Conservation (phyloP, 2,797 vertebrate genomes). For the Sciurus carolinensis region DNA sequence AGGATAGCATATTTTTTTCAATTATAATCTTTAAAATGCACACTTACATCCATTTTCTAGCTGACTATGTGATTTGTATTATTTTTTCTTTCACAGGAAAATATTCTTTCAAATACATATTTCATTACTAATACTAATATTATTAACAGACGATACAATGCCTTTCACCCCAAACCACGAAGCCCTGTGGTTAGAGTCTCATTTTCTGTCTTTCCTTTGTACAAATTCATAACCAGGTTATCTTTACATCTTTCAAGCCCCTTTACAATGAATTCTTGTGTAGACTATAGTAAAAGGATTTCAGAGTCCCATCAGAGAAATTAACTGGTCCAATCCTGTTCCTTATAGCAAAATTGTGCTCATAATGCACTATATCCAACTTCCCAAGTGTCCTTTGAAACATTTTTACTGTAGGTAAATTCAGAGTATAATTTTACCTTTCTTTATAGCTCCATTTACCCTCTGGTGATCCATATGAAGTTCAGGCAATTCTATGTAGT, state of each 20-base stretch:
- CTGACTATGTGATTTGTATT: conserved; percentile 38
- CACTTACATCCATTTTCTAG: conserved; percentile 50
- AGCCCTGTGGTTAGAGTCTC: conserved; percentile 13
- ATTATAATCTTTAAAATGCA: conserved; percentile 76
- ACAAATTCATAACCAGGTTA: conserved; percentile 63
- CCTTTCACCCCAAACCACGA: conserved; percentile 6
- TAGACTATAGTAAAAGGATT: conserved; percentile 68
- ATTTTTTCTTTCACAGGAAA: conserved; percentile 56
- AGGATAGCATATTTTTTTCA: conserved; percentile 70
- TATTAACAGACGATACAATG: neutral
- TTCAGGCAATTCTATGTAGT: conserved; percentile 66
- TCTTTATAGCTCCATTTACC: conserved; percentile 75
- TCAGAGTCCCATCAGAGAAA: conserved; percentile 77
- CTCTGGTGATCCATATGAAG: conserved; percentile 72
- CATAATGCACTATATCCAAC: conserved; percentile 53
- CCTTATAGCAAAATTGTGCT: conserved; percentile 73
- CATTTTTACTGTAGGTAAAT: conserved; percentile 83
- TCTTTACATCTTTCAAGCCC: conserved; percentile 67
- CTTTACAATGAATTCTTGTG: conserved; percentile 70
- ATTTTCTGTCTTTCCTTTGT: conserved; percentile 39
- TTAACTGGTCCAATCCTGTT: conserved; percentile 69
- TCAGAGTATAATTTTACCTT: conserved; percentile 78
- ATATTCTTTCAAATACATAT: conserved; percentile 22
- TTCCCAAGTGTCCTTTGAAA: conserved; percentile 79
- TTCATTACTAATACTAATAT: conserved; percentile 60